Base-by-base conservation (phyloP, 2,113 vertebrate genomes). In the Leucopsar rothschildi region DNA sequence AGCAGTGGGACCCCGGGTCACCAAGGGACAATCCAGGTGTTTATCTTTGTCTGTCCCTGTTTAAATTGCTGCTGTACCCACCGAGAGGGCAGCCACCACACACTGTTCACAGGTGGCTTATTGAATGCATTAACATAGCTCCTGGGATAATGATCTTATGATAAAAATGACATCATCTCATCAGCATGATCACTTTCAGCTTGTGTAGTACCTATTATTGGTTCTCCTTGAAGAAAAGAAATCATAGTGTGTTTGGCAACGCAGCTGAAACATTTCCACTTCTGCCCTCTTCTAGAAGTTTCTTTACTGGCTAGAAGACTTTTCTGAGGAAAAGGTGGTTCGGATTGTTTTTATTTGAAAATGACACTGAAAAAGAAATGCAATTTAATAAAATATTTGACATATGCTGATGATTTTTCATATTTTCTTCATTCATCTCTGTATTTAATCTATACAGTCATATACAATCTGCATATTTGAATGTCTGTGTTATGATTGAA, bases 91-190 rank as follows among this genome's bases (percentile, higher is more conserved):
- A 4, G 37, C 94, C 69, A 69, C 75, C 89, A 65, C 89, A 95
- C 86, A 95, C 89, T 92, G 94, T 85, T 97, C 78, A 70, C 59
- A 73, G 82, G 24, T 87, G 55, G 63, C 17, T 89, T 42, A 33
- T 31, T 89, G 87, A 95, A 92, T 92, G 63, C 35, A 96, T 96
- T 94, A 96, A 86, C 90, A 94, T 90, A 85, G 84, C 85, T 44
- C 59, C 92, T 92, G 63, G 78, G 88, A 92, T 95, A 95, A 92
- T 87, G 61, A 90, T 72, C 37, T 79, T 89, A 37, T 55, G 80
- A 28, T 15, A 66, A 81, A 47, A 4, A 23, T 90, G 82, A 47
- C 68, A 90, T 97, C 68, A 94, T 35, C 63, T 96, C 47, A 91
- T 92, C 95, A 92, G 50, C 82, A 94, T 55, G 47, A 42, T 83